Conservation (phyloP, 2,797 vertebrate genomes). For the Rachycentron canadum region DNA sequence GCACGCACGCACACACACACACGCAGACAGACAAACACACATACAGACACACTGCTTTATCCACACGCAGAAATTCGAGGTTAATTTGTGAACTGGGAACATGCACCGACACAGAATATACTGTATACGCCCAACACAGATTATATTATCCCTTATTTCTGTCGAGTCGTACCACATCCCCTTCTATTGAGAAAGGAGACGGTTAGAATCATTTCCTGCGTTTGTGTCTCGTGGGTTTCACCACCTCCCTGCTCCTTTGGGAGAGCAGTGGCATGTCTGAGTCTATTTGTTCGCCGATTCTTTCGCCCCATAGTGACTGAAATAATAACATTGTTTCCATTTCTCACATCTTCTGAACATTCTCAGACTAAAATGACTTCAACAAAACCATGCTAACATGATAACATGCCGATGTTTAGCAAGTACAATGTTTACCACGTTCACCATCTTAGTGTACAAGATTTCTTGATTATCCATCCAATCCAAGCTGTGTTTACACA, state of each 20-base stretch:
- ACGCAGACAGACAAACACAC: background rate
- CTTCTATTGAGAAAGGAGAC: background rate
- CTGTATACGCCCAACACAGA: background rate
- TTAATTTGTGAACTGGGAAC: background rate
- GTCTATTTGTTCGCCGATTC: no score
- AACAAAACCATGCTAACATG: no score
- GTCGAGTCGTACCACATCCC: background rate
- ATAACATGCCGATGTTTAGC: background rate
- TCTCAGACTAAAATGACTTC: no score
- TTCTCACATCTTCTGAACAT: no score
- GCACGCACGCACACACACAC: background rate
- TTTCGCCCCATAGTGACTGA: no score
- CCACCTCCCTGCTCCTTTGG: no score
- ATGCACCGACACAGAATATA: background rate
- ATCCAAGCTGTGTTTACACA: background rate
- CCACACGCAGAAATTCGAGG: conserved; percentile 14
- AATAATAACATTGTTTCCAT: no score
- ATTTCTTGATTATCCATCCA: no score
- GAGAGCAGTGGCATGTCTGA: no score
- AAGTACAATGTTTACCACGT: background rate
- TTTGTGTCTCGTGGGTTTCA: no score
- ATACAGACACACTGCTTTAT: background rate
- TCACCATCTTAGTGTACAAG: background rate
- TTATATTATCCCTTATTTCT: background rate
- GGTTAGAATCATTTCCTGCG: no score